These are phyloP conservation scores for Acanthochromis polyacanthus DNA, from an alignment of 2,113 vertebrate genomes.

Conservation along the genomic window DNA sequence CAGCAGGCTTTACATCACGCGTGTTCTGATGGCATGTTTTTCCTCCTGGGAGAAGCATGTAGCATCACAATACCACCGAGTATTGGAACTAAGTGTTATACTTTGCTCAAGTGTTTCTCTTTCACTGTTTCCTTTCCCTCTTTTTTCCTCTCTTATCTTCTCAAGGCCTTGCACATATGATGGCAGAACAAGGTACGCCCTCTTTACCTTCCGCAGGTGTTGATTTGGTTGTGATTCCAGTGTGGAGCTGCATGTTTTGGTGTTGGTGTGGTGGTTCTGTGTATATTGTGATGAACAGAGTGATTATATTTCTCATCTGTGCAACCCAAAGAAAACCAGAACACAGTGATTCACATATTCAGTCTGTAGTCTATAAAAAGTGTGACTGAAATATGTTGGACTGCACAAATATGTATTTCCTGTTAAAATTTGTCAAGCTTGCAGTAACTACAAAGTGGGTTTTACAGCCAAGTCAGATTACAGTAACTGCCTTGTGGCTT, in stretches of 20 bases:
- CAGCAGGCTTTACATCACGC: slow-evolving; percentile 61
- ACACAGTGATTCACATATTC: not conserved
- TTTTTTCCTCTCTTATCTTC: slow-evolving; percentile 33
- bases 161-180: slow-evolving; percentile 96
- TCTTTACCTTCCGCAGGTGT: slow-evolving; percentile 40
- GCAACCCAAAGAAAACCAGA: not conserved
- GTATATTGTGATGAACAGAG: not conserved
- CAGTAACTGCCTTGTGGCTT: not conserved
- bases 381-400: not conserved
- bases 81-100: slow-evolving; percentile 75
- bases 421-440: not conserved
- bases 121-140: slow-evolving; percentile 32
- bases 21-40: slow-evolving; percentile 79
- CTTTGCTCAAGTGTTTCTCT: slow-evolving; percentile 46
- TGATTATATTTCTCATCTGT: not conserved
- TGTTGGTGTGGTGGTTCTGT: slow-evolving; percentile 21
- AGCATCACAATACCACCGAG: slow-evolving; percentile 77
- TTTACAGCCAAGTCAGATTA: not conserved
- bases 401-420: not conserved
- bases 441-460: not conserved
- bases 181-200: slow-evolving; percentile 97
- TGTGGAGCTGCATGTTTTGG: slow-evolving; percentile 33
- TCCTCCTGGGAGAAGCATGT: slow-evolving; percentile 61
- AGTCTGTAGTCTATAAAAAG: not conserved
- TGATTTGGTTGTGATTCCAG: not conserved